Evolutionary conservation across 2,888 invertebrate genomes (phyloP).

Genomic region (Patella ulyssiponensis): DNA sequence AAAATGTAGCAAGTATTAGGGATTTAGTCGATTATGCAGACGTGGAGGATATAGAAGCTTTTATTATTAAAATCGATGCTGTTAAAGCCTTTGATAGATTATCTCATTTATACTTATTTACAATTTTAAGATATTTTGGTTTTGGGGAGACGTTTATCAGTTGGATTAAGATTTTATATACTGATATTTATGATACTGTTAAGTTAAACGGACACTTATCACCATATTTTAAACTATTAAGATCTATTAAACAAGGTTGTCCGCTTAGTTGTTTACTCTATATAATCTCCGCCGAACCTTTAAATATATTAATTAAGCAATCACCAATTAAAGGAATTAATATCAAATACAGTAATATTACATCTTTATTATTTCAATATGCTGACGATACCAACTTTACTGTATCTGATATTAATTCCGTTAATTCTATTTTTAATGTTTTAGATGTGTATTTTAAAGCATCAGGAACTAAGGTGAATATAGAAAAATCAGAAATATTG

Average conservation of each 20-base stretch:
- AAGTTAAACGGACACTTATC: constrained; percentile 40
- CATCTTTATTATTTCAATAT: not conserved
- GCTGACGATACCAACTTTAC: not conserved
- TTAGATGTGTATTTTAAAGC: too few relatives aligned
- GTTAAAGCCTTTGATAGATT: constrained; percentile 50
- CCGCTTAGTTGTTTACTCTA: too few relatives aligned
- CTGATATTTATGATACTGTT: constrained; percentile 34
- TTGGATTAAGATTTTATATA: constrained; percentile 19
- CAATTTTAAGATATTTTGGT: constrained; percentile 4
- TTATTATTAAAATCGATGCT: constrained; percentile 44
- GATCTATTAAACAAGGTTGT: too few relatives aligned
- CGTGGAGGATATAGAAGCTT: constrained; percentile 34
- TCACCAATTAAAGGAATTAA: not conserved
- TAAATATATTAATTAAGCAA: too few relatives aligned
- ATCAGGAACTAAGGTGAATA: too few relatives aligned
- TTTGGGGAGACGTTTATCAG: constrained; percentile 15
- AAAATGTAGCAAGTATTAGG: constrained; percentile 41
- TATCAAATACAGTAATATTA: not conserved
- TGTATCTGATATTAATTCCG: not conserved
- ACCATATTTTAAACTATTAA: not conserved
- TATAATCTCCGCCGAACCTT: too few relatives aligned
- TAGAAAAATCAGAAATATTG: too few relatives aligned
- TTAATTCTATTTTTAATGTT: not conserved
- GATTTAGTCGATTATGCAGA: constrained; percentile 42
- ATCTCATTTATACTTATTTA: constrained; percentile 35